phyloP scores from a whole-genome alignment of 2,888 invertebrate species.

The Hololepta plana region DNA sequence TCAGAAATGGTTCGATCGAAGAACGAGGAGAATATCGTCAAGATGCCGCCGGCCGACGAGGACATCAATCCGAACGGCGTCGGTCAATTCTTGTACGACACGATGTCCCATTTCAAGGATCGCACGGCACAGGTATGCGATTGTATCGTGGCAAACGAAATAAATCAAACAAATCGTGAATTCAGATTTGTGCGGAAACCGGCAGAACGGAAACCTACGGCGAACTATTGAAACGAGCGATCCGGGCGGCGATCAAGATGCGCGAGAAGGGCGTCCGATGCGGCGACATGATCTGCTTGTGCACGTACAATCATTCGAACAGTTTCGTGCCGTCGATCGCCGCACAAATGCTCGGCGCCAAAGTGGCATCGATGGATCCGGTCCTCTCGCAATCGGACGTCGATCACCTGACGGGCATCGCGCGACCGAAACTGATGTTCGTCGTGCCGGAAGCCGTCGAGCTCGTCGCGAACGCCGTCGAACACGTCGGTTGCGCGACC shows the following conservation, averaged over 20 bases:
- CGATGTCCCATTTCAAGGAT: too few species aligned
- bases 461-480: constrained; percentile 10
- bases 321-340: constrained; percentile 26
- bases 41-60: too few species aligned
- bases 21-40: too few species aligned
- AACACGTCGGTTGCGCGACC: constrained; percentile 7
- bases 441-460: constrained; percentile 10
- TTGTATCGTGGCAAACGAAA: too few species aligned
- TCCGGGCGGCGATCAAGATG: constrained; percentile 26
- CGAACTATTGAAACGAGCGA: constrained; percentile 22
- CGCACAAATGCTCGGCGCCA: constrained; percentile 23
- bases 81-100: too few species aligned
- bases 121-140: too few species aligned
- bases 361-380: constrained; percentile 10
- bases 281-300: constrained; percentile 27
- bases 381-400: constrained; percentile 11
- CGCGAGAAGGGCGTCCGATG: constrained; percentile 19
- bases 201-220: constrained; percentile 24
- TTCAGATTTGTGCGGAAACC: too few species aligned
- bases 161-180: too few species aligned
- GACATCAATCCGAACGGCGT: too few species aligned
- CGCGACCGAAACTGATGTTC: constrained; percentile 13
- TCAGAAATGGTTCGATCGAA: too few species aligned
- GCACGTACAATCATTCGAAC: constrained; percentile 27
- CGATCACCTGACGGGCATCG: constrained; percentile 10